phyloP scores from a whole-genome alignment of 1,140 invertebrate genomes.

The Bombus confusus region DNA sequence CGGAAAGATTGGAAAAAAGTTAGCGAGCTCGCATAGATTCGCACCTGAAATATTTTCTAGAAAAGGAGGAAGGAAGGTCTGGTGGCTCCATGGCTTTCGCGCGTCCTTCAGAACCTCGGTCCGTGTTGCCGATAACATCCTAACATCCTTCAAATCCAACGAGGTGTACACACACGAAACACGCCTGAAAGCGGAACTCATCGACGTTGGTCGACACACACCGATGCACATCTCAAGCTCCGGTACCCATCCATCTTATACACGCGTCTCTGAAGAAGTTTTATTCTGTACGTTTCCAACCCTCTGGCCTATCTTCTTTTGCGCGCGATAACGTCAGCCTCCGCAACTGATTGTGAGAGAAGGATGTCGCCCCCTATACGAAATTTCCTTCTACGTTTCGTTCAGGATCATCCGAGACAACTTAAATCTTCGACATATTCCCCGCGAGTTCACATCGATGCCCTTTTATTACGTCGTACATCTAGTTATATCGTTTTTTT shows the following conservation, averaged over 20 bases:
- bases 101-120: conserved; percentile 23
- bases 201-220: conserved; percentile 25
- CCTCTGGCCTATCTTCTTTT: conserved; percentile 55
- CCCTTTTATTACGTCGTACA: conserved; percentile 5
- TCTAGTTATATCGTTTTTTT: background rate
- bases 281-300: conserved; percentile 63
- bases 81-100: conserved; percentile 5
- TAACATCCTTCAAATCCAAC: conserved; percentile 55
- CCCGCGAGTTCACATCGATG: conserved; percentile 40
- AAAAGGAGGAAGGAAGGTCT: too few species aligned
- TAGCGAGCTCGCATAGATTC: background rate
- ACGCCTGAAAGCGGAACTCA: conserved; percentile 46
- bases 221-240: conserved; percentile 28
- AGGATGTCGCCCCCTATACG: conserved; percentile 63
- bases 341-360: conserved; percentile 67
- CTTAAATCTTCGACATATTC: conserved; percentile 63
- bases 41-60: conserved; percentile 7
- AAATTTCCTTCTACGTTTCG: conserved; percentile 58
- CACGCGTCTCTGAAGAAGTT: conserved; percentile 63
- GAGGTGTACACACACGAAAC: conserved; percentile 56
- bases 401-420: conserved; percentile 61
- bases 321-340: conserved; percentile 62
- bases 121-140: conserved; percentile 62
- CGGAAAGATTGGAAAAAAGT: background rate
- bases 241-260: conserved; percentile 67